Percentiles rank a stretch among this genome's conserved stretches.
Evolutionary conservation across 2,113 vertebrate genomes (phyloP).

Genomic region (Procapra przewalskii): DNA sequence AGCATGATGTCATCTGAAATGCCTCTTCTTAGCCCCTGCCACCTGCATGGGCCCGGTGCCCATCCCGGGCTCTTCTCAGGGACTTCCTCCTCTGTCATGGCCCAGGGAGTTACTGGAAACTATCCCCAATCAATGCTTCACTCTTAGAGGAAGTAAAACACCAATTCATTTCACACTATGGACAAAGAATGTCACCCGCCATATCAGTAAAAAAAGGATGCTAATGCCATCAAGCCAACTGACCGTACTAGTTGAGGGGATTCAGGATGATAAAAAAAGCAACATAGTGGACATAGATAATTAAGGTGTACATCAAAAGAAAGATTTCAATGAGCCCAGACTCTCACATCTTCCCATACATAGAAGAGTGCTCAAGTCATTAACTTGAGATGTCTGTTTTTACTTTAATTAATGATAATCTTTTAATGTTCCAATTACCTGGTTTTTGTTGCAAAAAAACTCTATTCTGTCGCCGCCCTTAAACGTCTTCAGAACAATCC

Average conservation of each 20-base stretch:
- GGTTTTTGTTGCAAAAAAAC: neutral
- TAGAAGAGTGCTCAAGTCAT: neutral
- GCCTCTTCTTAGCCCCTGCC: neutral
- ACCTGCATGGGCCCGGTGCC: rapidly evolving
- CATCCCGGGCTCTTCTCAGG: no score
- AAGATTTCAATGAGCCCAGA: neutral
- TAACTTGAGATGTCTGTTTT: neutral
- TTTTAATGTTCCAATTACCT: neutral
- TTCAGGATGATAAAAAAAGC: neutral
- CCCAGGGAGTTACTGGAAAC: neutral
- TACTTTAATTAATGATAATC: neutral
- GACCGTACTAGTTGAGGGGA: neutral
- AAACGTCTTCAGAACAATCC: neutral
- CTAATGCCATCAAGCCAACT: neutral
- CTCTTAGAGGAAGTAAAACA: neutral
- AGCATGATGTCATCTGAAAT: rapidly evolving
- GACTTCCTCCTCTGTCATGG: neutral
- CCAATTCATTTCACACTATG: neutral
- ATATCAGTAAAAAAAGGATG: neutral
- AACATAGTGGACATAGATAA: neutral
- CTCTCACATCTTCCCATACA: neutral
- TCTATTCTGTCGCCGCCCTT: neutral
- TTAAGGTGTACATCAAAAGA: neutral
- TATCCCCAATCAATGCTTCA: rapidly evolving
- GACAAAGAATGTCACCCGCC: neutral